Evolutionary conservation across 2,888 invertebrate species (phyloP), one percentile per base, ranked within the genome.

Genomic region (Hyppa rectilinea): DNA sequence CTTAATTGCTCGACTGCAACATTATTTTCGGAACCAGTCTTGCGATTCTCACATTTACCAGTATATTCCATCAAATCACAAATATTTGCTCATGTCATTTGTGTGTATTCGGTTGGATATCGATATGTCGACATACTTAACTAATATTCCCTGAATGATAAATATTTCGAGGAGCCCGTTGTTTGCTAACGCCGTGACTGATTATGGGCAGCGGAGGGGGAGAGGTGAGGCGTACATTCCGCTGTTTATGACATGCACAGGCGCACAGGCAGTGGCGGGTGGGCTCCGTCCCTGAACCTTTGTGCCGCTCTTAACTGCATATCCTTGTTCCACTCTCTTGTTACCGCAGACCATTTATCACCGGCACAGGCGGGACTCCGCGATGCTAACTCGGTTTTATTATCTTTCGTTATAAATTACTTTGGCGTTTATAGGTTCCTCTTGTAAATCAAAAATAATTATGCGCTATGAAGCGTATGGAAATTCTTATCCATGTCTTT

Each of bases 181-280:
- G 87, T 91, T 91, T 91, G 89, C 86, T 87, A 81, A 88, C 82
- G 83, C 82, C 82, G 83, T 89, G 85, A 89, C 90, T 88, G 92
- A 92, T 92, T 91, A 87, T 88, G 87, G 73, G 71, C 76, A 84
- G 71, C 67, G 81, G 77, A 71, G 80, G 83, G 87, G 87, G 83
- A 75, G 83, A 80, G 82, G 77, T 76, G 87, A 81, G 84, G 86
- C 84, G 85, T 82, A 88, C 92, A 92, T 93, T 94, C 92, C 91
- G 85, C 81, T 82, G 88, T 90, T 92, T 90, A 91, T 89, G 91
- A 90, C 88, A 87, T 86, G 88, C 87, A 82, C 86, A 80, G 82
- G 83, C 85, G 82, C 81, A 82, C 82, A 87, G 82, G 84, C 86
- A 78, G 74, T 82, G 82, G 79, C 88, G 86, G 83, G 78, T 81